A percentile compares a stretch with the other conserved stretches of the same genome.
Conservation (phyloP, 1,140 invertebrate genomes). For the Amphibalanus amphitrite region DNA sequence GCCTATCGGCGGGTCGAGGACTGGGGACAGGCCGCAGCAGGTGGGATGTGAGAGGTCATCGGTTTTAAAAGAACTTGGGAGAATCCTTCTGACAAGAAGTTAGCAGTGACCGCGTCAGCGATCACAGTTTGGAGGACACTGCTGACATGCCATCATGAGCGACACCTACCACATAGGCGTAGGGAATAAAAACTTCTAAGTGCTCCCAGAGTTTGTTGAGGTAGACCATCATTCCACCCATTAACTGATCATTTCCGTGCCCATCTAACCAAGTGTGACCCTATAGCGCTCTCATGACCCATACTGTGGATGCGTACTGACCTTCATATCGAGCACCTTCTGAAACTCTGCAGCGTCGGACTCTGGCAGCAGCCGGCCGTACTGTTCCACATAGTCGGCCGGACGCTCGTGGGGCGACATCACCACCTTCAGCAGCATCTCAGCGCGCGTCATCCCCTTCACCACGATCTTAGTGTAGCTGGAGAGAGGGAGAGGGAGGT, state of each 20-base stretch:
- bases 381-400: constrained; percentile 69
- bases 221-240: no score
- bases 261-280: no score
- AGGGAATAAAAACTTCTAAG: no score
- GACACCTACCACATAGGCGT: no score
- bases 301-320: no score
- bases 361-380: constrained; percentile 74
- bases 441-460: constrained; percentile 93
- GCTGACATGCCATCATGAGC: no score
- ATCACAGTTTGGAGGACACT: no score
- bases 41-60: neutral
- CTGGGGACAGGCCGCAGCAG: neutral
- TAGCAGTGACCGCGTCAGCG: no score
- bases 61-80: neutral
- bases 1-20: neutral
- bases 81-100: neutral
- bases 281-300: no score
- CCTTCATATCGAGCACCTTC: constrained; percentile 41
- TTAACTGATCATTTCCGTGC: no score
- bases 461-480: constrained; percentile 69
- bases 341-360: constrained; percentile 79
- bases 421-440: constrained; percentile 92
- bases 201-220: no score
- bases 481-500: constrained; percentile 15
- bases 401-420: constrained; percentile 77